These are phyloP conservation scores for Novumbra hubbsi DNA, from an alignment of 2,797 vertebrate genomes.

Conservation along the genomic window DNA sequence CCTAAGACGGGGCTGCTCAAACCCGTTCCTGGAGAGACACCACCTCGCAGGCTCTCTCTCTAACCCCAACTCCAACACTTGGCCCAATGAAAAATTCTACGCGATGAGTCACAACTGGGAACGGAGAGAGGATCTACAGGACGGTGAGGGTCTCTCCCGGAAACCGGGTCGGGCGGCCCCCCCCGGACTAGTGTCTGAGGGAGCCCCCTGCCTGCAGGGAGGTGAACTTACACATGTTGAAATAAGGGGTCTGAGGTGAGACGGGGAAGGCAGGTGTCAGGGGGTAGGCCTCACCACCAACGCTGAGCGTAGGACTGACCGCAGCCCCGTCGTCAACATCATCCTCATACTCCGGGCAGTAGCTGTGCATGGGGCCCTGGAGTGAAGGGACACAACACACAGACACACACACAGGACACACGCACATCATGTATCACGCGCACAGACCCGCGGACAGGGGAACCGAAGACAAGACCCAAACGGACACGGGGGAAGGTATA, in stretches of 20 bases:
- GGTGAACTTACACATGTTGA: conserved; percentile 73
- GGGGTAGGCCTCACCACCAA: conserved; percentile 82
- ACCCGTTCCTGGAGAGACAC: too few species aligned
- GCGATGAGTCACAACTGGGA: too few species aligned
- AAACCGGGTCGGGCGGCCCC: too few species aligned
- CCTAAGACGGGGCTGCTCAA: too few species aligned
- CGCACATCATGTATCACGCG: neutral
- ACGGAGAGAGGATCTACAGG: too few species aligned
- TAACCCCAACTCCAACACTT: too few species aligned
- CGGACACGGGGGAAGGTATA: neutral
- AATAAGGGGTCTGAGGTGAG: conserved; percentile 75
- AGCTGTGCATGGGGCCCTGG: conserved; percentile 88
- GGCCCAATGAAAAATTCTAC: too few species aligned
- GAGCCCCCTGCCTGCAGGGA: conserved; percentile 37
- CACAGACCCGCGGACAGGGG: neutral
- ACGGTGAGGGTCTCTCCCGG: too few species aligned
- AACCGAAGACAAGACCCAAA: neutral
- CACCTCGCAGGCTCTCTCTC: too few species aligned
- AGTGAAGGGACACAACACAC: neutral
- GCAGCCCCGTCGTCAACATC: conserved; percentile 70
- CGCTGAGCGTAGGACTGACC: conserved; percentile 70
- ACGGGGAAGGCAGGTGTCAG: conserved; percentile 70
- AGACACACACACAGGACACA: conserved; percentile 16
- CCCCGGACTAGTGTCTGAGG: neutral
- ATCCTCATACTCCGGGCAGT: conserved; percentile 89